Percentiles rank a stretch among this genome's conserved stretches.
phyloP scores from a whole-genome alignment of 2,888 invertebrate species.

The Osmoderma eremita region DNA sequence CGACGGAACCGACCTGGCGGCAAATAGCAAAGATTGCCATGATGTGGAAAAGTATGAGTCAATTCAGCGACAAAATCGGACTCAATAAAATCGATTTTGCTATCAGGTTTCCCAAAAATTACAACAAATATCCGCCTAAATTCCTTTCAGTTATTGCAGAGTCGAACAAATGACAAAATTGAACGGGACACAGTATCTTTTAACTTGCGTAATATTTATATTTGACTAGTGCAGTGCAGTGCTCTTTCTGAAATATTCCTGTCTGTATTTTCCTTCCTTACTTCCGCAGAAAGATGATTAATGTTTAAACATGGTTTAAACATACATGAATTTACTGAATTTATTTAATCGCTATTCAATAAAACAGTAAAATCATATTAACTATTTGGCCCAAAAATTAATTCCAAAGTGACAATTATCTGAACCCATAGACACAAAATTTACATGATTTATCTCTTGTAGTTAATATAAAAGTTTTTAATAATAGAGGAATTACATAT shows the following conservation, averaged over 20 bases:
- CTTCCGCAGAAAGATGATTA: background rate
- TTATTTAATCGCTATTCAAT: no score
- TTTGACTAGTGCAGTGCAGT: constrained; percentile 16
- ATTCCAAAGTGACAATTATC: no score
- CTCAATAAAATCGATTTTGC: background rate
- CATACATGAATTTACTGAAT: no score
- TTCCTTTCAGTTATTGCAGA: background rate
- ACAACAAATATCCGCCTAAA: background rate
- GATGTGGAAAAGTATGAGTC: constrained; percentile 53
- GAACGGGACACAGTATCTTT: background rate
- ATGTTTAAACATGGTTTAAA: background rate
- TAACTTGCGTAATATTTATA: constrained; percentile 1
- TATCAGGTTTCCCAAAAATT: background rate
- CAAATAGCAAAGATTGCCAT: constrained; percentile 63
- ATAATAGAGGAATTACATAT: no score
- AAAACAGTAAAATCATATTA: no score
- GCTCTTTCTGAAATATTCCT: constrained; percentile 3
- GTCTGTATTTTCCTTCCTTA: background rate
- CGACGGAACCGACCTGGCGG: constrained; percentile 62
- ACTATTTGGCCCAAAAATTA: no score
- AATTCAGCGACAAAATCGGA: constrained; percentile 15
- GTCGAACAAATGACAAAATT: background rate
- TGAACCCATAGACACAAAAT: no score
- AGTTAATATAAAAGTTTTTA: no score
- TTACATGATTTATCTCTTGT: no score